phyloP scores from a whole-genome alignment of 2,113 vertebrate species.

The Syrmaticus mikado region DNA sequence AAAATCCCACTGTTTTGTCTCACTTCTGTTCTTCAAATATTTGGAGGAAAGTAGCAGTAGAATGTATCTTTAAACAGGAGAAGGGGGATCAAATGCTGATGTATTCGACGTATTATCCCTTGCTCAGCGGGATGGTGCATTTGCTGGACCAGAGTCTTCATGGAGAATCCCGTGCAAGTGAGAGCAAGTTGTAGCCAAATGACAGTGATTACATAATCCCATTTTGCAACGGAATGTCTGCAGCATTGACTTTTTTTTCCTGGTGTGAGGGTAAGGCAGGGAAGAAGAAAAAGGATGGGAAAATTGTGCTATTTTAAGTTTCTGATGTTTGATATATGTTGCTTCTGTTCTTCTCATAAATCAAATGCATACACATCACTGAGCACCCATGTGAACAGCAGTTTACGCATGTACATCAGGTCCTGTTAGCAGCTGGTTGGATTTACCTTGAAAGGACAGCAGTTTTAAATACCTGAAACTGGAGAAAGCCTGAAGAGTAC shows the following conservation, averaged over 20 bases:
- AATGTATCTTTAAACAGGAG: background rate
- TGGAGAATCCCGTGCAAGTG: background rate
- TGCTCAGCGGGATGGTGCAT: background rate
- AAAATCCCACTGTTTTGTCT: background rate
- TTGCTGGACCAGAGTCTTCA: background rate
- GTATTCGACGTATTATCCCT: background rate
- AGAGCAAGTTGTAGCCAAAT: conserved; percentile 14
- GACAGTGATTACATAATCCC: background rate
- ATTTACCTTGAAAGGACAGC: background rate
- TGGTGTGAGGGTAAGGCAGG: background rate
- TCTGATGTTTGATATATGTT: background rate
- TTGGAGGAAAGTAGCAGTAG: background rate
- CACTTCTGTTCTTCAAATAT: background rate
- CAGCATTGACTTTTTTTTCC: background rate
- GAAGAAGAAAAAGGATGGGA: background rate
- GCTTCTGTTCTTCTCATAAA: background rate
- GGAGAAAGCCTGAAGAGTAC: background rate
- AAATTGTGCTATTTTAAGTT: background rate
- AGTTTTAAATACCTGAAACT: background rate
- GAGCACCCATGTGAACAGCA: background rate
- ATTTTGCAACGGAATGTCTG: background rate
- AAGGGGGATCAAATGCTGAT: background rate
- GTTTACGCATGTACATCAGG: background rate
- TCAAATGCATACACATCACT: background rate
- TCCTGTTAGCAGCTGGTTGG: background rate